Evolutionary conservation across 1,140 invertebrate species (phyloP), one percentile per base, ranked within the genome.

Genomic region (Diabrotica virgifera): DNA sequence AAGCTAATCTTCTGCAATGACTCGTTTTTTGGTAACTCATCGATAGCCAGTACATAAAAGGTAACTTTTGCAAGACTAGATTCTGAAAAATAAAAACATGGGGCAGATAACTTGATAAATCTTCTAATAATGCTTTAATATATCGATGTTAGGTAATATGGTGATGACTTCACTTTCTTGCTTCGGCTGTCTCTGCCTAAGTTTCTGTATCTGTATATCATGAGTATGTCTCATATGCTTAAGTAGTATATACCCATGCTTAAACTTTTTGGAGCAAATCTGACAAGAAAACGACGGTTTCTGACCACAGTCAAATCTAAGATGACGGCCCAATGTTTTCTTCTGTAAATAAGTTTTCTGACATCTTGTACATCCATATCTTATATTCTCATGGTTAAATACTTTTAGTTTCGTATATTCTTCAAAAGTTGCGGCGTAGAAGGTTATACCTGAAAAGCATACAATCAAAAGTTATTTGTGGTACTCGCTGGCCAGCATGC

Each of bases 211-310:
- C 52, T 69, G 66, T 40, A 74, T 72, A 40, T 74, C 66, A 55
- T 78, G 76, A 40, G 67, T 71, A 10, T 72, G 68, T 24, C 76
- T 57, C 69, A 81, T 78, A 64, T 85, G 83, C 59, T 79, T 80
- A 54, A 80, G 76, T 8, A 85, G 74, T 52, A 81, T 80, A 38
- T 80, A 81, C 52, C 82, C 82, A 35, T 82, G 79, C 64, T 79
- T 83, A 50, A 80, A 81, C 61, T 76, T 79, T 68, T 83, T 81
- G 51, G 76, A 73, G 67, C 84, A 85, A 37, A 83, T 65, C n/a
- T 78, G 72, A 71, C 85, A 88, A 71, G 84, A 80, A 79, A 89
- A 90, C 66, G 84, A 83, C 3, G 88, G 87, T 63, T 83, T 81
- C 67, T 87, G 85, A 10, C 86, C 85, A 76, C 89, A 90, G 74